Conservation (phyloP, 2,888 invertebrate species). For the Blastobasis adustella region DNA sequence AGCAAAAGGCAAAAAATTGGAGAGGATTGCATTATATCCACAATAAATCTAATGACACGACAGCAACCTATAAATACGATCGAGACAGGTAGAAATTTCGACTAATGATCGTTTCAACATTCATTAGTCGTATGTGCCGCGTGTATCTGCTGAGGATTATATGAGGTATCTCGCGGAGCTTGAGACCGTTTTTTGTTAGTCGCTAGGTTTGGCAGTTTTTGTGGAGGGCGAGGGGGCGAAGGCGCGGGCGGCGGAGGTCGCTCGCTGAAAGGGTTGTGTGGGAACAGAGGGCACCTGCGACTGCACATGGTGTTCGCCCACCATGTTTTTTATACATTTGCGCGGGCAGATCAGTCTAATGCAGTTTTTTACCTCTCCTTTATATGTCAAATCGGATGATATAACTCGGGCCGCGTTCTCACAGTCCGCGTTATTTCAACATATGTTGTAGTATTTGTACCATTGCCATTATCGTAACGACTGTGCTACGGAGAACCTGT, state of each 20-base stretch:
- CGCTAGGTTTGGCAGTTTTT: constrained; percentile 34
- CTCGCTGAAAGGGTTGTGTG: constrained; percentile 74
- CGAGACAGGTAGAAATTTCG: constrained; percentile 70
- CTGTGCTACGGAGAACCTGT: constrained; percentile 16
- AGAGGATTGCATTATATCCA: constrained; percentile 70
- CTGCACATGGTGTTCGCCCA: constrained; percentile 69
- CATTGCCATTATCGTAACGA: constrained; percentile 17
- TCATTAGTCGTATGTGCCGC: constrained; percentile 25
- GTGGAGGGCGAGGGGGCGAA: constrained; percentile 38
- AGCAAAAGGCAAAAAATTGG: constrained; percentile 54
- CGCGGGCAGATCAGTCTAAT: constrained; percentile 63
- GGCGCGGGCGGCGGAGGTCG: constrained; percentile 47
- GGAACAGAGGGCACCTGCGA: constrained; percentile 75
- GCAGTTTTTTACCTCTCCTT: constrained; percentile 56
- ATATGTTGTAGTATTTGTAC: not conserved
- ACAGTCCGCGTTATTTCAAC: too few species aligned
- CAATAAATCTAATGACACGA: constrained; percentile 75
- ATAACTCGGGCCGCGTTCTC: too few species aligned
- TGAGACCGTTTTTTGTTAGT: constrained; percentile 22
- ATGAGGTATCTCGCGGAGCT: constrained; percentile 5
- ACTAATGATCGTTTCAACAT: constrained; percentile 39
- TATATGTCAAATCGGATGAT: constrained; percentile 4
- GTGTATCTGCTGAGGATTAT: constrained; percentile 13
- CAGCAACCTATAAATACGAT: constrained; percentile 67
- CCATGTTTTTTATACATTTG: constrained; percentile 63